phyloP scores from a whole-genome alignment of 2,797 vertebrate species.

The Gephyroberyx darwinii region DNA sequence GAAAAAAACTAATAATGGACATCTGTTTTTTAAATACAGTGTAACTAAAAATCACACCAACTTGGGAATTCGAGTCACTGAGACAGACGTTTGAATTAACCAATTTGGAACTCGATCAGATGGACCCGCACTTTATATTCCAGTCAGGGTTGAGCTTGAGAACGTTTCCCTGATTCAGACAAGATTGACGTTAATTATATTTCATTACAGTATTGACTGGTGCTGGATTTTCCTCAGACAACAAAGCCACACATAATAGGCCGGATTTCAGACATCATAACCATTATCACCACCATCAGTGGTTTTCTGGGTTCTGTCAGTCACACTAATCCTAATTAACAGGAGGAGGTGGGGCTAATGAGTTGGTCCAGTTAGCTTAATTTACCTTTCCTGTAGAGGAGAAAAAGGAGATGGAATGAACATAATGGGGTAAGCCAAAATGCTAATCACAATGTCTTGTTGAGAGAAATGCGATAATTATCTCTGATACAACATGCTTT shows the following conservation, averaged over 20 bases:
- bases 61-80: background rate
- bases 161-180: background rate
- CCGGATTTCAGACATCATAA: conserved; percentile 17
- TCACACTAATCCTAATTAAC: conserved; percentile 61
- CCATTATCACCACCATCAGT: conserved; percentile 45
- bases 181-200: background rate
- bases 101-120: background rate
- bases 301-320: conserved; percentile 15
- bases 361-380: conserved; percentile 44
- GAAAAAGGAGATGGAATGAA: conserved; percentile 35
- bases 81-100: background rate
- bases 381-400: conserved; percentile 35
- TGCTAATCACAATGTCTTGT: conserved; percentile 30
- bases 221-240: conserved; percentile 6
- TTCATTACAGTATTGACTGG: conserved; percentile 10
- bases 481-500: background rate
- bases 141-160: background rate
- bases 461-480: conserved; percentile 26
- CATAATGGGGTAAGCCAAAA: conserved; percentile 27
- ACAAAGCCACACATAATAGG: conserved; percentile 1
- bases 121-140: background rate
- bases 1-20: too few relatives aligned
- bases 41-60: background rate
- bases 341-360: conserved; percentile 41
- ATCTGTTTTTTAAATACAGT: background rate